Percentiles rank a stretch among this genome's conserved stretches.
phyloP scores from a whole-genome alignment of 1,140 invertebrate species.

The Metopolophium dirhodum region DNA sequence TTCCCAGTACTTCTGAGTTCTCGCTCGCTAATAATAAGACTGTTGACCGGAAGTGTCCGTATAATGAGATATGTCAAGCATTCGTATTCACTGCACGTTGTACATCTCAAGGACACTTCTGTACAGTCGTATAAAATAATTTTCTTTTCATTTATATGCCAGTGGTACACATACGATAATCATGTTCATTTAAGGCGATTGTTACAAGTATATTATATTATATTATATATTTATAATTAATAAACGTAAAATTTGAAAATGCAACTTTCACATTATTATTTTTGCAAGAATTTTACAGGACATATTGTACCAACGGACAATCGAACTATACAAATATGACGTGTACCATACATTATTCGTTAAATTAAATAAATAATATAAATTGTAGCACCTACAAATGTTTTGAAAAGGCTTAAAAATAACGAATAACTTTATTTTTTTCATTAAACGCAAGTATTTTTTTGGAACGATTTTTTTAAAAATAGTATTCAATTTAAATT shows the following conservation, averaged over 20 bases:
- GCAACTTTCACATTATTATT: background rate
- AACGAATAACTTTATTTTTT: background rate
- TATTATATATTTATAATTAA: background rate
- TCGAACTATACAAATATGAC: background rate
- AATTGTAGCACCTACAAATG: background rate
- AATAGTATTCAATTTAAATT: background rate
- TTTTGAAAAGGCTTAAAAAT: background rate
- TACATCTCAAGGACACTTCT: background rate
- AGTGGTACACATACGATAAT: background rate
- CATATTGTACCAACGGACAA: background rate
- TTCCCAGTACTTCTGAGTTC: background rate
- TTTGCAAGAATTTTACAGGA: background rate
- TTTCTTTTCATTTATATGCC: background rate
- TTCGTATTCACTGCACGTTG: background rate
- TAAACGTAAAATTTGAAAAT: too few species aligned
- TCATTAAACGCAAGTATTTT: too few species aligned
- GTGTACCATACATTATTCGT: background rate
- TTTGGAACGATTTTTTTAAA: too few species aligned
- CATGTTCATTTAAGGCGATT: background rate
- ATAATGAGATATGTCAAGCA: slow-evolving; percentile 24
- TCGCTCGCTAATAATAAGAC: background rate
- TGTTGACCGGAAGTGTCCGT: background rate
- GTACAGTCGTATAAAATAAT: background rate
- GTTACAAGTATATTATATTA: background rate
- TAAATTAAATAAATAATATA: background rate